phyloP scores from a whole-genome alignment of 2,888 invertebrate genomes.

The Drosophila infuscata region DNA sequence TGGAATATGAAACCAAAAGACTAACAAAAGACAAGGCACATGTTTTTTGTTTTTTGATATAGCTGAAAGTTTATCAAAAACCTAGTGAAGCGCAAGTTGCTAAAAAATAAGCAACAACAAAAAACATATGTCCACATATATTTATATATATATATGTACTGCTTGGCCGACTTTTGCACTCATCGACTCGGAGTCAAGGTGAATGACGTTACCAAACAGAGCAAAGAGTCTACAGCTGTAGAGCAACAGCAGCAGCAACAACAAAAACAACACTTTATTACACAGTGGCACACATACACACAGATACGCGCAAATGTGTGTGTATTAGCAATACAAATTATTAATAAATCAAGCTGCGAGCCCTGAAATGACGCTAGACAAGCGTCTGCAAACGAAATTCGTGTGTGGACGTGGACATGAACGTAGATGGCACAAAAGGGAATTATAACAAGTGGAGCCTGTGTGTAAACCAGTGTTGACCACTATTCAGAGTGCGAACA shows the following conservation, averaged over 20 bases:
- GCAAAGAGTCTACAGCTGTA: conserved; percentile 29
- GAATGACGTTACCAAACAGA: conserved; percentile 73
- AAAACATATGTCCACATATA: not conserved
- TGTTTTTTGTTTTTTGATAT: conserved; percentile 12
- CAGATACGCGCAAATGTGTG: conserved; percentile 3
- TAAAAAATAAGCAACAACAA: conserved; percentile 15
- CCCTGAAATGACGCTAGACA: conserved; percentile 47
- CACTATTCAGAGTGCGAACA: conserved; percentile 1
- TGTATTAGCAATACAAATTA: conserved; percentile 60
- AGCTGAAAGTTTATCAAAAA: conserved; percentile 29
- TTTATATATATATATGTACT: conserved; percentile 7
- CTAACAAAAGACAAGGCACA: conserved; percentile 17
- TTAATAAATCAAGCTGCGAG: conserved; percentile 71
- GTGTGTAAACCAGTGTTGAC: conserved; percentile 3
- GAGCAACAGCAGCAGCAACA: conserved; percentile 31
- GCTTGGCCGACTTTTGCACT: conserved; percentile 66
- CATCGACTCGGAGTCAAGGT: conserved; percentile 67
- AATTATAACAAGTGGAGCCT: conserved; percentile 4
- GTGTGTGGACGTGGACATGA: conserved; percentile 4
- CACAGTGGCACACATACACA: conserved; percentile 11
- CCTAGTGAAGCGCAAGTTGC: conserved; percentile 36
- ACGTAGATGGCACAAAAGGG: not conserved
- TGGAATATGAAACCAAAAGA: not conserved
- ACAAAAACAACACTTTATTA: conserved; percentile 41
- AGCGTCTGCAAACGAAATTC: conserved; percentile 7